These are phyloP conservation scores for Schlechtendalia chinensis DNA, from an alignment of 1,140 invertebrate species.

Conservation along the genomic window DNA sequence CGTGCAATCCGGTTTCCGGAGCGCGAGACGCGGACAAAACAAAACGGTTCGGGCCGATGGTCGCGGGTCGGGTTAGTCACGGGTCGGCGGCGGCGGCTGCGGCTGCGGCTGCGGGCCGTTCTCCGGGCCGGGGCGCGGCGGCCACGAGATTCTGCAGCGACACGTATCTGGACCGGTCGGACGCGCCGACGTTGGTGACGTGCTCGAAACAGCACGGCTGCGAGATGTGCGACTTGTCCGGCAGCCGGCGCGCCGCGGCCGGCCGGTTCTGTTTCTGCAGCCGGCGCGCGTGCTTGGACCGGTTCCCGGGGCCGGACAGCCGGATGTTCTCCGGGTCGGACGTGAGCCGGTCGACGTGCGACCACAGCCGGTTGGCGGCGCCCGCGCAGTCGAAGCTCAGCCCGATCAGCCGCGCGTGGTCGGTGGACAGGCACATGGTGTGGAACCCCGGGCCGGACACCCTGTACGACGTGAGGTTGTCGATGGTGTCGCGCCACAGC, in stretches of 20 bases:
- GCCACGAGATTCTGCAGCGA: slow-evolving; percentile 66
- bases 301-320: slow-evolving; percentile 66
- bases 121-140: slow-evolving; percentile 51
- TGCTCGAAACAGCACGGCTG: slow-evolving; percentile 85
- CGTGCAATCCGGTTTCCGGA: no score
- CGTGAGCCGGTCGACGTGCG: slow-evolving; percentile 68
- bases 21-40: no score
- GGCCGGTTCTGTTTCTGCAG: slow-evolving; percentile 62
- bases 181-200: slow-evolving; percentile 73
- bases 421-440: slow-evolving; percentile 76
- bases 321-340: slow-evolving; percentile 79
- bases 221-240: slow-evolving; percentile 79
- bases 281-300: slow-evolving; percentile 57
- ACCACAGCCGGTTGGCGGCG: slow-evolving; percentile 70
- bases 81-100: neutral
- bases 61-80: neutral
- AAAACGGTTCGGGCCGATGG: no score
- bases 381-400: slow-evolving; percentile 70
- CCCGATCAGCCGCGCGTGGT: slow-evolving; percentile 63
- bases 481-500: slow-evolving; percentile 82
- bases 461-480: slow-evolving; percentile 67
- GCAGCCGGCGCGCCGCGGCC: slow-evolving; percentile 60
- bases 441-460: slow-evolving; percentile 69
- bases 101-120: slow-evolving; percentile 47
- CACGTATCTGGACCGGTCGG: slow-evolving; percentile 67